phyloP scores from a whole-genome alignment of 2,113 vertebrate genomes.

The Colaptes auratus region DNA sequence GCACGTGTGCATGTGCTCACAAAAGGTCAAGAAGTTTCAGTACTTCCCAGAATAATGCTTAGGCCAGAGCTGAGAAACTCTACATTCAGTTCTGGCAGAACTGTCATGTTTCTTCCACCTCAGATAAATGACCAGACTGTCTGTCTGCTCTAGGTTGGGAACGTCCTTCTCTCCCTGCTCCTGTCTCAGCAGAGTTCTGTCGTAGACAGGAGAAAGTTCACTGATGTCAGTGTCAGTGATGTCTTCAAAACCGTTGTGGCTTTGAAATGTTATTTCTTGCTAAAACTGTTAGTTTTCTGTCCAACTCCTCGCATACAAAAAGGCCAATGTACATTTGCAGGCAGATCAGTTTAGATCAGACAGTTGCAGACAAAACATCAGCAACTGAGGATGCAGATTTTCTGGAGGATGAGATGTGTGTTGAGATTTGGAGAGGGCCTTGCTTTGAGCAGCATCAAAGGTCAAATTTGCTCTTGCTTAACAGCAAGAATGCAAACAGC shows the following conservation, averaged over 20 bases:
- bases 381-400: not conserved
- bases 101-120: not conserved
- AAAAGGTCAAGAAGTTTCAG: no score
- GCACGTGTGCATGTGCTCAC: rapidly evolving
- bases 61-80: not conserved
- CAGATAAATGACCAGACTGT: not conserved
- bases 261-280: not conserved
- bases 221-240: not conserved
- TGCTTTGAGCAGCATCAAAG: not conserved
- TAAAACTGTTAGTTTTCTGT: not conserved
- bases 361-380: not conserved
- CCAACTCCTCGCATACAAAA: not conserved
- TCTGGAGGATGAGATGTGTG: not conserved
- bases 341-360: not conserved
- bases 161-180: not conserved
- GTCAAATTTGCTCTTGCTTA: not conserved
- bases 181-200: not conserved
- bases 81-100: not conserved
- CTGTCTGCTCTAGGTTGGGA: not conserved
- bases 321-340: not conserved
- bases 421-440: not conserved
- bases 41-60: not conserved
- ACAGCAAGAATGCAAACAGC: not conserved
- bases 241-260: not conserved
- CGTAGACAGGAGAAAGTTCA: not conserved